A percentile compares a stretch with the other conserved stretches of the same genome.
These are phyloP conservation scores for Mystacornis crossleyi DNA, from an alignment of 2,113 vertebrate genomes.

Conservation along the genomic window DNA sequence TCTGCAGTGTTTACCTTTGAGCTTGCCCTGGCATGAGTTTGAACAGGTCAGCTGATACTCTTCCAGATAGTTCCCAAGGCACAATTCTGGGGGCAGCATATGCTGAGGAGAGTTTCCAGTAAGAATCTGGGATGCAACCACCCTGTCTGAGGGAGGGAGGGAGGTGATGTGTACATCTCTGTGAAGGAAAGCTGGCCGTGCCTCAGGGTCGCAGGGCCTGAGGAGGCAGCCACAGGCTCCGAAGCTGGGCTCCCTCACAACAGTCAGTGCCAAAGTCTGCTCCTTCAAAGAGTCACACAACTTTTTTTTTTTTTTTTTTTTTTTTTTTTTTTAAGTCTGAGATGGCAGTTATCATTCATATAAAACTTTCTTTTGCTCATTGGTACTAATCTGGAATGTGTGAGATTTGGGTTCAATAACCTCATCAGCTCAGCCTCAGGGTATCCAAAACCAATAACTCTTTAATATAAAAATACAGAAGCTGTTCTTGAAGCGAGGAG, in stretches of 20 bases:
- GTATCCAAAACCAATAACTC: neutral
- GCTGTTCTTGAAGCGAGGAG: neutral
- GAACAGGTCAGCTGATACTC: neutral
- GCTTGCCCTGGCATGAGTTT: neutral
- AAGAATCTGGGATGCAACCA: neutral
- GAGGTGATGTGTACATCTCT: neutral
- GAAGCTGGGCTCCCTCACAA: neutral
- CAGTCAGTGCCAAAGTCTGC: accelerated
- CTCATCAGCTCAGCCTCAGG: neutral
- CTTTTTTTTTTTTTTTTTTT: no score
- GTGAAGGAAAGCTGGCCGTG: neutral
- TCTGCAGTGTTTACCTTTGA: neutral
- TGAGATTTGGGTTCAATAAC: neutral
- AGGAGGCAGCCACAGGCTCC: neutral
- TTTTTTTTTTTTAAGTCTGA: neutral
- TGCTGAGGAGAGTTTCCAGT: neutral
- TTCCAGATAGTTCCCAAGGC: neutral
- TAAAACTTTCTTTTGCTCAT: neutral
- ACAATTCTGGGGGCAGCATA: neutral
- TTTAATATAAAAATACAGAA: constrained; percentile 30
- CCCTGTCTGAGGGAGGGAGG: neutral
- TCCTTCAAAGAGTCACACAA: neutral
- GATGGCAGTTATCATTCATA: neutral
- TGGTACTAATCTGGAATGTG: neutral
- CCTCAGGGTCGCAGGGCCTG: accelerated